Percentiles rank a stretch among this genome's conserved stretches.
Conservation (phyloP, 2,888 invertebrate genomes). For the Eilema sororculum region DNA sequence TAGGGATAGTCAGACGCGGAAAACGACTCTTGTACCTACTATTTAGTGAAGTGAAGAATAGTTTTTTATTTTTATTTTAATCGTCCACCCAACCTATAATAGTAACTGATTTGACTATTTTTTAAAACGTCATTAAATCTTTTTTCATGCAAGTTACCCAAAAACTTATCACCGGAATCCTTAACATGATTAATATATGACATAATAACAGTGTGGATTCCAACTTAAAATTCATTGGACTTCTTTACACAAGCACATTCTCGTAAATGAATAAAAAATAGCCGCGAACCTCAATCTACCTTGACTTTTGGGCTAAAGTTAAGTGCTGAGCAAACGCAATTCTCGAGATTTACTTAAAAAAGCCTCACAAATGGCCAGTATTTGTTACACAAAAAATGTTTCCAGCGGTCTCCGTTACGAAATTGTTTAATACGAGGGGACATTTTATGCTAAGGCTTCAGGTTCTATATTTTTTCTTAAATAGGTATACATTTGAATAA, state of each 20-base stretch:
- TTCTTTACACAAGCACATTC: neutral
- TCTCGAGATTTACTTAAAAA: neutral
- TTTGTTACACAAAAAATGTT: neutral
- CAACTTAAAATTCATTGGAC: neutral
- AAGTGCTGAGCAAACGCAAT: constrained; percentile 7
- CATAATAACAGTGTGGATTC: neutral
- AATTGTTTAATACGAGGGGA: constrained; percentile 1
- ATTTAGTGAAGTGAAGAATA: too few relatives aligned
- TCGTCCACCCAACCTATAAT: too few relatives aligned
- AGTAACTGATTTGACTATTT: too few relatives aligned
- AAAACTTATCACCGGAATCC: too few relatives aligned
- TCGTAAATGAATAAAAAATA: constrained; percentile 8
- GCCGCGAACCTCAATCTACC: constrained; percentile 3
- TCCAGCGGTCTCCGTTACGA: neutral
- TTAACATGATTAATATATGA: neutral
- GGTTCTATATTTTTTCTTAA: neutral
- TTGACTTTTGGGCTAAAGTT: constrained; percentile 8
- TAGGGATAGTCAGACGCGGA: too few relatives aligned
- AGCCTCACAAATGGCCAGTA: constrained; percentile 5
- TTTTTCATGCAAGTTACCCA: too few relatives aligned
- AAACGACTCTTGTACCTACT: too few relatives aligned
- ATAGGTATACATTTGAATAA: too few relatives aligned
- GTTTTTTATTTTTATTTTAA: too few relatives aligned
- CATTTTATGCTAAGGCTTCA: neutral
- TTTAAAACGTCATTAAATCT: too few relatives aligned